Evolutionary conservation across 2,888 invertebrate species (phyloP), one percentile per base, ranked within the genome.

Genomic region (Eupithecia abbreviata): DNA sequence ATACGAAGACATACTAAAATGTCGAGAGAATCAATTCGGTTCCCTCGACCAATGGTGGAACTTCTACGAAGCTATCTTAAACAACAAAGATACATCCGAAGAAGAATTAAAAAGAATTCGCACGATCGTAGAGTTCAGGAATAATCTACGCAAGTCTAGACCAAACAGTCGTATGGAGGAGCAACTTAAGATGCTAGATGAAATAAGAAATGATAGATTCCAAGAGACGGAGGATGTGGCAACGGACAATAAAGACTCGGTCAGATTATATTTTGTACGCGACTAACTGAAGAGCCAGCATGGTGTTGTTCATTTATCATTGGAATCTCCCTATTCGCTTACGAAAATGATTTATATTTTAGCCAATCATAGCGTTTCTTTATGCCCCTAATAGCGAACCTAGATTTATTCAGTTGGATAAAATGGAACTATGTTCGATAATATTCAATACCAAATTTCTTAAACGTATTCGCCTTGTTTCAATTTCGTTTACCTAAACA

Each of bases 11-110:
- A 85, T 95, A 0, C 77, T 95, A 0, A 93, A 91, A 70, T 94
- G 87, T 51, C 86, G 95, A 0, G 94, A 94, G 70, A 89, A 90
- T 42, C 95, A 95, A 80, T 95, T 94, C 84, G 95, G 95, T 0
- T 92, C 94, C 0, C 91, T 95, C 18, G 95, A 95, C 73, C 92
- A 92, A 79, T 95, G 95, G 95, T 95, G 95, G 95, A 88, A 85
- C 2, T 92, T 93, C 68, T 95, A 95, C 85, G 94, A 95, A 83
- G 87, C 89, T 0, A 90, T 95, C 5, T 72, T 94, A 0, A 92
- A 90, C 65, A 92, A 90, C 3, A 84, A 86, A 12, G 88, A 90
- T 5, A 87, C 88, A 0, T 86, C 87, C 0, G 89, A 87, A 3
- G 91, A 92, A 73, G 92, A 93, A 0, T 77, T 91, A 30, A 88